Percentiles rank a stretch among this genome's conserved stretches.
Evolutionary conservation across 2,113 vertebrate species (phyloP).

Genomic region (Epinephelus fuscoguttatus): DNA sequence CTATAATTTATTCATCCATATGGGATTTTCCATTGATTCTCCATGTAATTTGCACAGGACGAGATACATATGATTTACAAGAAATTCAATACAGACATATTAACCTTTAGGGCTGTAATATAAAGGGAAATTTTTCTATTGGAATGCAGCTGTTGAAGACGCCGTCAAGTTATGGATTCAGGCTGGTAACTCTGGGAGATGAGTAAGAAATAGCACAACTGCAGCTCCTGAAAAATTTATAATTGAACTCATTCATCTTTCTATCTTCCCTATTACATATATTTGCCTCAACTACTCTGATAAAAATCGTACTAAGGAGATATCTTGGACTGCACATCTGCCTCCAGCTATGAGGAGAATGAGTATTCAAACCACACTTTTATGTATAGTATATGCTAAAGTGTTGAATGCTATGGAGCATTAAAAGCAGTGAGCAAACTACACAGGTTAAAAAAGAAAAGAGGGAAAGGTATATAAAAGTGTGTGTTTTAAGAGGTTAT

Average conservation of each 20-base stretch:
- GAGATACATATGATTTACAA: neutral
- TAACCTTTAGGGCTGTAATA: neutral
- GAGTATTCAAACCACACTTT: neutral
- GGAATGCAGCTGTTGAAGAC: conserved; percentile 27
- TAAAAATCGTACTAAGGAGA: conserved; percentile 2
- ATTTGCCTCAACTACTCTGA: conserved; percentile 16
- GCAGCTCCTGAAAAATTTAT: conserved; percentile 61
- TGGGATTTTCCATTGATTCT: conserved; percentile 27
- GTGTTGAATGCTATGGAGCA: neutral
- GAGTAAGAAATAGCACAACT: conserved; percentile 49
- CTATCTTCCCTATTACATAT: conserved; percentile 40
- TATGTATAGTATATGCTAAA: neutral
- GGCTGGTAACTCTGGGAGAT: conserved; percentile 22
- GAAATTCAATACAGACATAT: conserved; percentile 1
- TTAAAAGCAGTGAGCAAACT: neutral
- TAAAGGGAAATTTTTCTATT: neutral
- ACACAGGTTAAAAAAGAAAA: neutral
- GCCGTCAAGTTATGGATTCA: conserved; percentile 34
- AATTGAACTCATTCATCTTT: conserved; percentile 71
- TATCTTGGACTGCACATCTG: conserved; percentile 25
- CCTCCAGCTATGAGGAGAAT: conserved; percentile 13
- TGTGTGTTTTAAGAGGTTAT: neutral
- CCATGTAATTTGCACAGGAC: neutral
- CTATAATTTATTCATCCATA: conserved; percentile 41
- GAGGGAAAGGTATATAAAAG: neutral